Evolutionary conservation across 2,113 vertebrate species (phyloP), one percentile per base, ranked within the genome.

Genomic region (Elachura formosa): DNA sequence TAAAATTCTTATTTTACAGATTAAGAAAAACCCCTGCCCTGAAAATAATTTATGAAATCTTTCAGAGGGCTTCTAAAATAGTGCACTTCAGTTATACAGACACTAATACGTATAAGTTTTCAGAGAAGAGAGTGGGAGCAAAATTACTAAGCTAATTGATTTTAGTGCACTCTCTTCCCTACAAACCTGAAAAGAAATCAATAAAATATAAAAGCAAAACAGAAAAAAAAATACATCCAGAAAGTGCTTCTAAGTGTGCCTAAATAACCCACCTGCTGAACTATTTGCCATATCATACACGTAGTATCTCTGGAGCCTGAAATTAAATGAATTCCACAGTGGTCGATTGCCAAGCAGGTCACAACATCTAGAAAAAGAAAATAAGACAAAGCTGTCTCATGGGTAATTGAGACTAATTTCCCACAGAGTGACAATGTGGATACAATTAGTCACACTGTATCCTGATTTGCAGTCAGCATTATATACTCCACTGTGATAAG

Each of bases 251-350:
- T 89, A n/a, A 75, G 22, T 36, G 69, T 12, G 34, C 26, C 21
- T 16, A 54, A 80, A 45, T 38, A 77, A 95, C 97, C 29, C 48
- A 99, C 99, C 99, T 99, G 99, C 78, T 99, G 99, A 76, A 98
- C 95, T 89, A 99, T 98, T 92, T 99, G 99, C 99, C 99, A 99
- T 97, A 99, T 99, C 98, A 99, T 99, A 93, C 99, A 99, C 20
- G 99, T 99, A 48, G 98, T 99, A 97, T 99, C 99, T 96, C 98
- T 98, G 88, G 99, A 99, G 72, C 99, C 99, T 5, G 99, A 99
- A 94, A 99, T 99, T 95, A 99, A 98, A 98, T 99, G 98, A 90
- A 99, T 99, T 82, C 99, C 99, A 94, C 98, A 99, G 94, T 99
- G 98, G 97, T 99, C 99, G 48, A 98, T 98, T 14, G 99, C 98